A percentile compares a stretch with the other conserved stretches of the same genome.
Conservation (phyloP, 2,888 invertebrate species). For the Ophion ellenae region DNA sequence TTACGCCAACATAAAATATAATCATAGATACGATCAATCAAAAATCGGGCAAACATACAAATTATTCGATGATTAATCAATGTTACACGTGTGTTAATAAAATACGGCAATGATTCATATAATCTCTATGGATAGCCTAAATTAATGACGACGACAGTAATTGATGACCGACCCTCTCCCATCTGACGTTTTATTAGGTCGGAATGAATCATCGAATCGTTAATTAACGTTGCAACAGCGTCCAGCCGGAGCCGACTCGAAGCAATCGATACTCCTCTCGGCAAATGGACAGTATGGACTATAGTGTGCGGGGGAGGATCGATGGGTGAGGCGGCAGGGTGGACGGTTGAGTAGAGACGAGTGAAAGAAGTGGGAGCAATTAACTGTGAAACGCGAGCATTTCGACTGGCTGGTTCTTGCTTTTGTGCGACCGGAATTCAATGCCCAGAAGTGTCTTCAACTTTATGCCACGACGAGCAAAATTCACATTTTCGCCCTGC, state of each 20-base stretch:
- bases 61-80: too few species aligned
- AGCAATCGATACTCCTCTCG: conserved; percentile 51
- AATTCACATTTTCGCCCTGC: conserved; percentile 42
- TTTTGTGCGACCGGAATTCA: conserved; percentile 46
- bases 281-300: conserved; percentile 35
- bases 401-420: conserved; percentile 61
- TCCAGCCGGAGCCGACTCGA: conserved; percentile 35
- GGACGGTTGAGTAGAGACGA: conserved; percentile 45
- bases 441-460: conserved; percentile 54
- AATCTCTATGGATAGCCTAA: background rate
- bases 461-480: conserved; percentile 49
- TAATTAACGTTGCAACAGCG: conserved; percentile 39
- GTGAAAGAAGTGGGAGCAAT: conserved; percentile 57
- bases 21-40: too few species aligned
- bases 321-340: conserved; percentile 40
- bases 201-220: conserved; percentile 50
- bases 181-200: conserved; percentile 14
- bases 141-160: background rate
- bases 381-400: conserved; percentile 64
- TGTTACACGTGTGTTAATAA: too few species aligned
- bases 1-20: too few species aligned
- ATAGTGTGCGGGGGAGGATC: conserved; percentile 31
- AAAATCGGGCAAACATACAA: too few species aligned
- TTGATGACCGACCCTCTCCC: background rate
- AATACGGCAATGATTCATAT: background rate